phyloP scores from a whole-genome alignment of 2,797 vertebrate genomes.

The Notoglanidium macrostoma region DNA sequence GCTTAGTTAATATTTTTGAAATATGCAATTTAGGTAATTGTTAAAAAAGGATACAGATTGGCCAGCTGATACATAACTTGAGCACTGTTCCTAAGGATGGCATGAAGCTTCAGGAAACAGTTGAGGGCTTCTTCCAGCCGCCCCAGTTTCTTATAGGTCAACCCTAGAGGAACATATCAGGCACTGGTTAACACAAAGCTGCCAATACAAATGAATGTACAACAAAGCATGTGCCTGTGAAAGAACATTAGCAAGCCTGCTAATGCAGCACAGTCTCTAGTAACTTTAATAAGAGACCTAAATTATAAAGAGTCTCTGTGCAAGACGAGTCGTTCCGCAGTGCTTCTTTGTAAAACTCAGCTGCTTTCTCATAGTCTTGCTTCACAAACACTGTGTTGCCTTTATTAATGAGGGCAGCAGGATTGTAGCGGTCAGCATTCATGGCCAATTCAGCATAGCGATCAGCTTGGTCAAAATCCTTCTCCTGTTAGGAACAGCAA shows the following conservation, averaged over 20 bases:
- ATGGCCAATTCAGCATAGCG: conserved; percentile 93
- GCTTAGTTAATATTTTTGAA: background rate
- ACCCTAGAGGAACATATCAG: conserved; percentile 71
- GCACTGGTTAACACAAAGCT: background rate
- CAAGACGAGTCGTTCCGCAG: conserved; percentile 95
- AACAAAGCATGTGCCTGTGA: background rate
- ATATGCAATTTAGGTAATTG: background rate
- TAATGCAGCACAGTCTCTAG: background rate
- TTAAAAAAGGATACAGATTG: conserved; percentile 84
- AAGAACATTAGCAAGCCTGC: background rate
- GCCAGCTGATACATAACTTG: conserved; percentile 94
- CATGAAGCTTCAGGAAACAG: conserved; percentile 94
- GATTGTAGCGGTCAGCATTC: conserved; percentile 92
- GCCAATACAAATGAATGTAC: background rate
- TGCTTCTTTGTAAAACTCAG: conserved; percentile 95
- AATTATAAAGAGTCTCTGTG: conserved; percentile 94
- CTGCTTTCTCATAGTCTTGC: conserved; percentile 90
- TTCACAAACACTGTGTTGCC: conserved; percentile 89
- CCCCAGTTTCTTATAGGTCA: conserved; percentile 87
- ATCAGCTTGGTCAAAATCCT: conserved; percentile 88
- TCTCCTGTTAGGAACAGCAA: conserved; percentile 76
- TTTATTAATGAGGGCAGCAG: conserved; percentile 94
- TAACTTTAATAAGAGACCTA: conserved; percentile 73
- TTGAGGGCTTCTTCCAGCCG: conserved; percentile 90
- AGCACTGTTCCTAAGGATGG: conserved; percentile 89